Base-by-base conservation (phyloP, 2,888 invertebrate genomes). In the Chaitophorus viminalis region DNA sequence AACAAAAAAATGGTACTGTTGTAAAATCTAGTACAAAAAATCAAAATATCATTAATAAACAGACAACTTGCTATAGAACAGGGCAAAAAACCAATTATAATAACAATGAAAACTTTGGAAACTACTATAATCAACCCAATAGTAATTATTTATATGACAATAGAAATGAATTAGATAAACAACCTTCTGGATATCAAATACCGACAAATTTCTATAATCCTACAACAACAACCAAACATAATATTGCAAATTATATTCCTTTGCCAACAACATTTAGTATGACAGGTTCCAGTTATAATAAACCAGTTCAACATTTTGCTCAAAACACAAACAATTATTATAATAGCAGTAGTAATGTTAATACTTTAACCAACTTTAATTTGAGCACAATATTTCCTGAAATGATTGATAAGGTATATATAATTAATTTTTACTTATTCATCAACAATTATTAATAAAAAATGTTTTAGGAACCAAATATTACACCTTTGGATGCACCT, bases 381-480 rank as follows among this genome's bases (percentile, higher is more conserved):
- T 92, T 96, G 74, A 95, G 95, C 90, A 95, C 96, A 0, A 95
- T 96, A 90, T 96, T 96, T 91, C 96, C 96, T 3, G 96, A 96
- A 92, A 96, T 96, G 90, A 95, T 95, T 91, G 93, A 93, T 88
- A 93, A 93, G 91, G 92, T 92, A 89, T 89, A 86, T 29, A n/a
- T n/a, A n/a, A n/a, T 17, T n/a, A 70, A 39, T 70, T 89, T 82
- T 76, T 65, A 36, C 4, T 36, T 33, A 46, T 46, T 54, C 29
- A 3, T n/a, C 21, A 75, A 21, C 33, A 60, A 25, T 82, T 36
- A 39, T 31, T 82, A n/a, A 70, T 54, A n/a, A 39, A 33, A 8
- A 18, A 65, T 25, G 46, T 77, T 74, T 81, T 31, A 87, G 87
- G 87, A 87, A 87, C 79, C 87, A 33, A 87, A 87, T 81, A 87